Conservation (phyloP, 2,113 vertebrate species). For the Catharus bicknelli region DNA sequence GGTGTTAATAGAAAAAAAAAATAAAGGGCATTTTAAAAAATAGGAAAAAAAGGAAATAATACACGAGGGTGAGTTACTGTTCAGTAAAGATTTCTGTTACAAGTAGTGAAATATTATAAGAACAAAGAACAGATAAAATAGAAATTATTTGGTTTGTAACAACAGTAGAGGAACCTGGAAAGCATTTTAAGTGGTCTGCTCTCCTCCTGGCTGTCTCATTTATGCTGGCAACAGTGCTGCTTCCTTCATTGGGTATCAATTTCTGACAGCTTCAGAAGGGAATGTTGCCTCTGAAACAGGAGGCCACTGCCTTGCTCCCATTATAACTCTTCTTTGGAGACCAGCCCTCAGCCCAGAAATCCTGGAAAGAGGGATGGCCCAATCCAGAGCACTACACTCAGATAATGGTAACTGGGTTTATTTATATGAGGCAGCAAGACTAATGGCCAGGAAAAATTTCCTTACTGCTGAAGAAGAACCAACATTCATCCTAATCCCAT, state of each 20-base stretch:
- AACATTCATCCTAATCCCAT: neutral
- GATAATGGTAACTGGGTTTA: neutral
- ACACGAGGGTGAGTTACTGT: neutral
- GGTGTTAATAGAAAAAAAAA: neutral
- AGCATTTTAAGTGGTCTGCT: neutral
- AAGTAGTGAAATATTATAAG: neutral
- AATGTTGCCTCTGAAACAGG: neutral
- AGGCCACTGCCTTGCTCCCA: too few species aligned
- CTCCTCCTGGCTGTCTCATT: neutral
- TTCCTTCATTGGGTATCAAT: neutral
- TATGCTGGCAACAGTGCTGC: neutral
- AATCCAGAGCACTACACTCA: neutral
- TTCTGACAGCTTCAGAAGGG: neutral
- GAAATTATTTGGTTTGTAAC: neutral
- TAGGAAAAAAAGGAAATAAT: neutral
- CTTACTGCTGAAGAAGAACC: neutral
- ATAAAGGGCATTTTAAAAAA: neutral
- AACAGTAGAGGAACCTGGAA: neutral
- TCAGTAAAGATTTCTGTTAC: neutral
- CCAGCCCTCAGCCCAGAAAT: neutral
- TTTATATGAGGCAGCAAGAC: neutral
- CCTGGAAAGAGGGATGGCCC: neutral
- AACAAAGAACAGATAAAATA: neutral
- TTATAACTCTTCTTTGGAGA: neutral
- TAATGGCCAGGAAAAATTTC: neutral